These are phyloP conservation scores for Ectropis crepuscularia DNA, from an alignment of 2,888 invertebrate genomes.

Conservation along the genomic window DNA sequence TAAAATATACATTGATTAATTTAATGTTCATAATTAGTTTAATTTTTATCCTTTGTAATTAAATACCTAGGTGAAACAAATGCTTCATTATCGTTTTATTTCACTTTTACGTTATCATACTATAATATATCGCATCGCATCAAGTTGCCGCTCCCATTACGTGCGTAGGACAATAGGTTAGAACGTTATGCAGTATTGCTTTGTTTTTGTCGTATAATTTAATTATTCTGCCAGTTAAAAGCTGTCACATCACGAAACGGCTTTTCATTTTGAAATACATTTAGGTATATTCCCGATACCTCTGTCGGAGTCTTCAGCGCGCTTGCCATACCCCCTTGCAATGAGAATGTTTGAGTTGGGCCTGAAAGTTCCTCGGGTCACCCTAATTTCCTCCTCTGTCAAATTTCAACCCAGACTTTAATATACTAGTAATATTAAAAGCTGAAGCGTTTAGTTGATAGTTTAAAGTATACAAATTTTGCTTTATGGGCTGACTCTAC, in stretches of 20 bases:
- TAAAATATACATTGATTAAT: no score
- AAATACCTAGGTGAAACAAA: no score
- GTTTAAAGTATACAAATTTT: conserved; percentile 6
- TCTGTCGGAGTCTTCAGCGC: conserved; percentile 47
- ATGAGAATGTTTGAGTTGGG: conserved; percentile 73
- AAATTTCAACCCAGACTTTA: conserved; percentile 49
- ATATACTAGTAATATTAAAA: conserved; percentile 12
- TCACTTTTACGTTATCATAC: no score
- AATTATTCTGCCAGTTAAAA: conserved; percentile 35
- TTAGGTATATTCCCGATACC: conserved; percentile 45
- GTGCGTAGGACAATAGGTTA: conserved; percentile 3
- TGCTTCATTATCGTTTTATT: no score
- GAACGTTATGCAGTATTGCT: not conserved
- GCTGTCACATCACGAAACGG: conserved; percentile 28
- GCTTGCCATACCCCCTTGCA: conserved; percentile 73
- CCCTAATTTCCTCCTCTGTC: conserved; percentile 76
- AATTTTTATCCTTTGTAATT: no score
- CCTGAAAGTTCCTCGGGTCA: conserved; percentile 70
- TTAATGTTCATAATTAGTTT: no score
- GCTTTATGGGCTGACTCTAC: conserved; percentile 2
- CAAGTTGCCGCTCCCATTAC: not conserved
- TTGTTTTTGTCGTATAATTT: not conserved
- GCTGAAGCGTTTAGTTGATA: conserved; percentile 20
- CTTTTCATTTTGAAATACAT: no score
- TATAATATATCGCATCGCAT: not conserved